These are phyloP conservation scores for Platalea minor DNA, from an alignment of 2,797 vertebrate genomes.

Conservation along the genomic window DNA sequence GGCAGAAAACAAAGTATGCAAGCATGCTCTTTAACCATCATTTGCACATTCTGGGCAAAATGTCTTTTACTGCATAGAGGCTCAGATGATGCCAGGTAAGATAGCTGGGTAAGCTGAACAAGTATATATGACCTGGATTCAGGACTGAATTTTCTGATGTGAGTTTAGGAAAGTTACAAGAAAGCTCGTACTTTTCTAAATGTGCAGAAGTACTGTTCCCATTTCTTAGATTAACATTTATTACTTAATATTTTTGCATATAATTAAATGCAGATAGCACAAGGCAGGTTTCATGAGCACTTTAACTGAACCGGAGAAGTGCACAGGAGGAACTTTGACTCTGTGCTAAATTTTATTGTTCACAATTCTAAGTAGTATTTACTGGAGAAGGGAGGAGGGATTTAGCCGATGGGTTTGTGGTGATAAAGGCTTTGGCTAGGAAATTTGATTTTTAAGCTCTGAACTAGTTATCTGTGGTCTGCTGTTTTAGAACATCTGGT, in stretches of 20 bases:
- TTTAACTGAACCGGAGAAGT: neutral
- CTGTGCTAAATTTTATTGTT: neutral
- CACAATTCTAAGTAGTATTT: neutral
- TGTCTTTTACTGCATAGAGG: neutral
- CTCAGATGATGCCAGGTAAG: neutral
- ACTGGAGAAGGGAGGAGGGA: neutral
- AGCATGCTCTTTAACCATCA: neutral
- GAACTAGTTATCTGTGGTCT: constrained; percentile 28
- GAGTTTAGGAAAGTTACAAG: neutral
- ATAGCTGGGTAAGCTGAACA: neutral
- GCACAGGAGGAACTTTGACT: neutral
- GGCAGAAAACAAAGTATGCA: neutral
- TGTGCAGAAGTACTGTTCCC: neutral
- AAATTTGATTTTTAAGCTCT: constrained; percentile 61
- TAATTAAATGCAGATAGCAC: neutral
- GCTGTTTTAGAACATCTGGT: constrained; percentile 48
- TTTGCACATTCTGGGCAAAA: neutral
- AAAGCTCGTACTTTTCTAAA: neutral
- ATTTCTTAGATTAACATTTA: neutral
- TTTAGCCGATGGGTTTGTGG: neutral
- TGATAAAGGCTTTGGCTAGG: constrained; percentile 29
- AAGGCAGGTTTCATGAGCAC: neutral
- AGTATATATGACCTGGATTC: neutral
- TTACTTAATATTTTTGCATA: neutral
- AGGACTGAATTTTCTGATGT: neutral